Evolutionary conservation across 2,888 invertebrate species (phyloP).

Genomic region (Microplitis manilae): DNA sequence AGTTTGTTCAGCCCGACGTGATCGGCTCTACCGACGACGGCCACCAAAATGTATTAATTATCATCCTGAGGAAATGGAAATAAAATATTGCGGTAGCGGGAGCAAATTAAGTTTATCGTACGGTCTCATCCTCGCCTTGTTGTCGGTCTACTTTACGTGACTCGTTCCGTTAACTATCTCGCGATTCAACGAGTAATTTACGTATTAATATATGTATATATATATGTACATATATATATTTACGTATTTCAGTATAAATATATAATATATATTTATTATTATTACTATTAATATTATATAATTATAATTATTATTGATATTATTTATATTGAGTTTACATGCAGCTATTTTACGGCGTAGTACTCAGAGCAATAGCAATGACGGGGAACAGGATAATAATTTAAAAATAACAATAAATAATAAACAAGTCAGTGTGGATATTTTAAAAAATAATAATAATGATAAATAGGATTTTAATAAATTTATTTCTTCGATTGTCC

Average conservation of each 20-base stretch:
- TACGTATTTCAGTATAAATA: not conserved
- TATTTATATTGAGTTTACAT: slow-evolving; percentile 25
- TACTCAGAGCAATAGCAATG: slow-evolving; percentile 32
- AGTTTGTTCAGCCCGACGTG: slow-evolving; percentile 69
- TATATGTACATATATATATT: not conserved
- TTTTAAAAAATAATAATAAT: not conserved
- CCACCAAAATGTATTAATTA: slow-evolving; percentile 89
- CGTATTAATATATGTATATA: not conserved
- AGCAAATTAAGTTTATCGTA: slow-evolving; percentile 43
- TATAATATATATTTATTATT: not conserved
- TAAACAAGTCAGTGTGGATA: not conserved
- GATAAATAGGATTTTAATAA: slow-evolving; percentile 29
- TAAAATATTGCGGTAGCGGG: slow-evolving; percentile 68
- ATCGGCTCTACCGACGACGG: slow-evolving; percentile 81
- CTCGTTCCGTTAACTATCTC: slow-evolving; percentile 42
- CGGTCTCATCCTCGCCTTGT: slow-evolving; percentile 48
- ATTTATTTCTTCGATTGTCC: slow-evolving; percentile 44
- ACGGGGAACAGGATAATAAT: slow-evolving; percentile 9
- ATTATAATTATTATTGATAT: slow-evolving; percentile 11
- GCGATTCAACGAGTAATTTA: slow-evolving; percentile 40
- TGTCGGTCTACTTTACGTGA: slow-evolving; percentile 56
- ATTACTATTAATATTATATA: not conserved
- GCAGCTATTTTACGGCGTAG: slow-evolving; percentile 22
- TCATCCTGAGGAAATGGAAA: slow-evolving; percentile 83
- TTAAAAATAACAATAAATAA: not conserved